Percentiles rank a stretch among this genome's conserved stretches.
These are phyloP conservation scores for Chroicocephalus ridibundus DNA, from an alignment of 2,113 vertebrate genomes.

Conservation along the genomic window DNA sequence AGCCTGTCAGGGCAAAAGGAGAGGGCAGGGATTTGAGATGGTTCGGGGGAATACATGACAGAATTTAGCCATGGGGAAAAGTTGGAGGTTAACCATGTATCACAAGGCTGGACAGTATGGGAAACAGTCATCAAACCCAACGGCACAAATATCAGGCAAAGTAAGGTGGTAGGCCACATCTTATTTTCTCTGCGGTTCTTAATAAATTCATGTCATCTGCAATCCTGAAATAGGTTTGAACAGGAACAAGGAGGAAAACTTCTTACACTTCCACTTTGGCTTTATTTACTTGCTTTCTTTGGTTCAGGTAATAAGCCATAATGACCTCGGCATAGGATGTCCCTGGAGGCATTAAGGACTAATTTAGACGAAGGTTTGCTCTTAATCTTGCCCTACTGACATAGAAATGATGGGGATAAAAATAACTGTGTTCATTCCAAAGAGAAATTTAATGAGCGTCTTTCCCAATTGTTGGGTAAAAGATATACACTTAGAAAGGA, in stretches of 20 bases:
- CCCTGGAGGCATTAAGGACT: neutral
- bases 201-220: fast-evolving
- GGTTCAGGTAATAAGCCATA: neutral
- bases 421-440: neutral
- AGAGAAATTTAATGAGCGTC: fast-evolving
- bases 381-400: neutral
- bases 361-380: neutral
- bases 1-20: neutral
- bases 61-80: neutral
- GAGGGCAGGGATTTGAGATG: neutral
- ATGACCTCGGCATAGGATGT: neutral
- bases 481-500: neutral
- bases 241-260: neutral
- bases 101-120: fast-evolving
- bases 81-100: neutral
- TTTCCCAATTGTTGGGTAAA: neutral
- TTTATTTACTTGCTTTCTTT: neutral
- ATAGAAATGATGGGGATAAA: neutral
- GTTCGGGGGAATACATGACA: neutral
- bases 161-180: neutral
- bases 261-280: neutral
- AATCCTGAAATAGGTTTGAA: neutral
- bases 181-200: neutral
- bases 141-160: neutral
- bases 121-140: neutral